A percentile compares a stretch with the other conserved stretches of the same genome.
These are phyloP conservation scores for Channa striata DNA, from an alignment of 2,797 vertebrate genomes.

Conservation along the genomic window DNA sequence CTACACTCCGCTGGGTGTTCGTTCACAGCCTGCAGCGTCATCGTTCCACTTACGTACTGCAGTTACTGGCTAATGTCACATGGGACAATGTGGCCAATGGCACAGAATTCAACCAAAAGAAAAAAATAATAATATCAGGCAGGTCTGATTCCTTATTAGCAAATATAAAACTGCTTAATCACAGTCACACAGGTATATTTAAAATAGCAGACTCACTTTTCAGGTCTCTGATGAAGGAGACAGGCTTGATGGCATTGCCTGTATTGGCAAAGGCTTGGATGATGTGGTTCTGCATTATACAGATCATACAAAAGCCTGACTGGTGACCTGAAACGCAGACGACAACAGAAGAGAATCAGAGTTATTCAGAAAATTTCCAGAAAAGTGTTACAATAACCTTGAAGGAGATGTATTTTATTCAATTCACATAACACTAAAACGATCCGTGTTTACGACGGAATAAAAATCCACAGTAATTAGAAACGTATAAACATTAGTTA, in stretches of 20 bases:
- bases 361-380: neutral
- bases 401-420: too few species aligned
- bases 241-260: slow-evolving; percentile 93
- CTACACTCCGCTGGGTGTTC: slow-evolving; percentile 35
- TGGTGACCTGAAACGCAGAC: slow-evolving; percentile 88
- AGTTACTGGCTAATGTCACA: slow-evolving; percentile 46
- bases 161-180: slow-evolving; percentile 11
- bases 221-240: slow-evolving; percentile 95
- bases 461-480: neutral
- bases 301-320: slow-evolving; percentile 96
- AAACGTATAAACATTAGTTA: neutral
- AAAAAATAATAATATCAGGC: slow-evolving; percentile 8
- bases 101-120: slow-evolving; percentile 9
- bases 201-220: slow-evolving; percentile 90
- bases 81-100: slow-evolving; percentile 21
- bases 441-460: neutral
- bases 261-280: slow-evolving; percentile 97
- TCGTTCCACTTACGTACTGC: slow-evolving; percentile 48
- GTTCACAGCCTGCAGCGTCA: slow-evolving; percentile 59
- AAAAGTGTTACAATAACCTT: neutral
- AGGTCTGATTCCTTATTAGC: slow-evolving; percentile 14
- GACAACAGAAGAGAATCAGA: neutral
- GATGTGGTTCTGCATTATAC: slow-evolving; percentile 96
- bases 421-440: neutral
- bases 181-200: neutral